Base-by-base conservation (phyloP, 2,113 vertebrate genomes). In the Cinclus mexicanus region DNA sequence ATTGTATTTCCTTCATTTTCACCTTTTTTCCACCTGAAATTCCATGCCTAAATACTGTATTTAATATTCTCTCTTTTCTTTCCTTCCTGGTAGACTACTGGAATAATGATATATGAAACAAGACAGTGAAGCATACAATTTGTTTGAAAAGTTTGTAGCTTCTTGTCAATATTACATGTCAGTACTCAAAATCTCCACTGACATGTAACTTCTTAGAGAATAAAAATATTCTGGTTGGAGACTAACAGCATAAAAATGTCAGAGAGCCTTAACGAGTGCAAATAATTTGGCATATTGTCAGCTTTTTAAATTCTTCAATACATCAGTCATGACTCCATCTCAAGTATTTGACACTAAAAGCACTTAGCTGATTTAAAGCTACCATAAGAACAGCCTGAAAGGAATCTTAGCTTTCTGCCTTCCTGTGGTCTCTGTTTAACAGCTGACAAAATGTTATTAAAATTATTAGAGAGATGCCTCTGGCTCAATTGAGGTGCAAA, bases 101-200 rank as follows among this genome's bases (percentile, higher is more conserved):
- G 67, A 78, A 84, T 90, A 83, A 67, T 84, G 31, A 80, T 44
- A 91, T 18, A 41, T 41, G 26, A 83, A 86, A 75, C 50, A 78
- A 71, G 31, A 41, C 59, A 90, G 33, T 1, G 6, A 63, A 17
- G 23, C 29, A 71, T 13, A 52, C 5, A 39, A 70, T 69, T 86
- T 89, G 5, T 56, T 93, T 93, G 72, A 89, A 96, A 87, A 84
- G 25, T 12, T 94, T 93, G 69, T 74, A 33, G 29, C 75, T 87
- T 84, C 57, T 72, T 93, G 15, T 86, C 68, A 93, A 39, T 89
- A 78, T 42, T 83, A 56, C 49, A 9, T 60, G 22, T 92, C 53
- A 87, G 28, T 65, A 71, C 23, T 65, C 28, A 75, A 88, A 92
- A 79, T 72, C 10, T 61, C 17, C 47, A 44, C 35, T 71, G 59